Percentiles rank a stretch among this genome's conserved stretches.
phyloP scores from a whole-genome alignment of 2,113 vertebrate genomes.

The Odobenus rosmarus region DNA sequence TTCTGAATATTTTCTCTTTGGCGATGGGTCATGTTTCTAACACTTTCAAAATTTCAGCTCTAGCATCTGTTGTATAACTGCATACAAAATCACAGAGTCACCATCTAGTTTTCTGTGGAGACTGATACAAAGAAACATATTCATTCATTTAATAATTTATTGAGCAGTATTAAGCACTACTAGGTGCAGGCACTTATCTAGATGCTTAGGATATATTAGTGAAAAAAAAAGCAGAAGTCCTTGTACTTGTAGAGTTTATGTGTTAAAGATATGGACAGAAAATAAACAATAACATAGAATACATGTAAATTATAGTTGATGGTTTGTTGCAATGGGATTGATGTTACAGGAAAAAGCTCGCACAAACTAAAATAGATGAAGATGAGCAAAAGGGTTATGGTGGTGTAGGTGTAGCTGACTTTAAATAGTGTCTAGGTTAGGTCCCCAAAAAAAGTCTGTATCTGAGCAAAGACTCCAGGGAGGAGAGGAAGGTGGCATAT shows the following conservation, averaged over 20 bases:
- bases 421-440: background rate
- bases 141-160: background rate
- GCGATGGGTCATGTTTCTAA: background rate
- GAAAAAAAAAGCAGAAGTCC: background rate
- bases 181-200: background rate
- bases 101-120: background rate
- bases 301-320: background rate
- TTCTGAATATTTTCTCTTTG: constrained; percentile 37
- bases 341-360: background rate
- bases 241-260: background rate
- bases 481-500: background rate
- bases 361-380: background rate
- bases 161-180: background rate
- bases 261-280: background rate
- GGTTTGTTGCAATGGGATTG: background rate
- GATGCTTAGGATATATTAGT: background rate
- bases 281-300: background rate
- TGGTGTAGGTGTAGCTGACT: background rate
- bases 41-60: background rate
- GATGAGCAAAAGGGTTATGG: background rate
- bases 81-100: background rate
- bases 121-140: background rate
- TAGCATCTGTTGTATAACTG: background rate
- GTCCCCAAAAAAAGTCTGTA: background rate
- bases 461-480: background rate